Base-by-base conservation (phyloP, 2,888 invertebrate genomes). In the Idaea straminata region DNA sequence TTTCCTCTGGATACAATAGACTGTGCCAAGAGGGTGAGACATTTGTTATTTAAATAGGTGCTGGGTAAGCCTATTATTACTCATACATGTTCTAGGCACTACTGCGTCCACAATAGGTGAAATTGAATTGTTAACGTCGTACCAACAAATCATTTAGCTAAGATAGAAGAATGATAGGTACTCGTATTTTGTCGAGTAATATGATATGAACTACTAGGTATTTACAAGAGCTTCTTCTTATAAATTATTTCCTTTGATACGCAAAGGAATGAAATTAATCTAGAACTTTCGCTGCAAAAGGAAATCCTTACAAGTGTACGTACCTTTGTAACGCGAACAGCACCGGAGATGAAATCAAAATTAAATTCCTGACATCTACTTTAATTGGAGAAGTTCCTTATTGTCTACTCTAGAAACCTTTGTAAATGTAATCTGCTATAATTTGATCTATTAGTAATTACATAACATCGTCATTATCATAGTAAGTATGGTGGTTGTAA, bases 311-410 rank as follows among this genome's bases (percentile, higher is more conserved):
- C 57, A 69, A 72, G 69, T 64, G 64, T 66, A 67, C 67, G 71
- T 73, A 68, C 67, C 73, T 73, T 68, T 70, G 70, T 67, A 61
- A 65, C 64, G 65, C 57, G 68, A 67, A 58, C 61, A 66, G 63
- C 13, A 61, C 61, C 68, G 63, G 61, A 71, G 67, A 67, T 64
- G 66, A 65, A 62, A 67, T 64, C 61, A 63, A 68, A 70, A 70
- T 70, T 72, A 69, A 66, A 69, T 70, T 70, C 66, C 62, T 16
- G 60, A 47, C 61, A 60, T 65, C 62, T 66, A 60, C 59, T 63
- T 61, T 61, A 62, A 63, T 66, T 63, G 58, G 63, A 34, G 59
- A 34, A 59, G 10, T 34, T 13, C 59, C 6, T 34, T 59, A 5
- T 15, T 67, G 63, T 65, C 59, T 47, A 10, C 47, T 47, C 47